Conservation (phyloP, 64 coral and sea anemone genomes). For the Actinia tenebrosa region DNA sequence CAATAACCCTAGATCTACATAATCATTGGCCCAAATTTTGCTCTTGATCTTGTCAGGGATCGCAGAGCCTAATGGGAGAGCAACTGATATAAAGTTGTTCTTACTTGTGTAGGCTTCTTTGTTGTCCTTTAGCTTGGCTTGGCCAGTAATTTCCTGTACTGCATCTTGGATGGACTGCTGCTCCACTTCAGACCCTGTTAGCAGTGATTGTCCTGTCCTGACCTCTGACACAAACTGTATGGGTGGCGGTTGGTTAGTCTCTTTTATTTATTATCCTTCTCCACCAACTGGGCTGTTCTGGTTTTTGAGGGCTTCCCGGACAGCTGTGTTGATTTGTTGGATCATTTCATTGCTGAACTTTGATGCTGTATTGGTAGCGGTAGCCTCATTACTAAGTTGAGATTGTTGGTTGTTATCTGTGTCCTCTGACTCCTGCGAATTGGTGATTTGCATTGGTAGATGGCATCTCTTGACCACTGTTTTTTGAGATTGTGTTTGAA, state of each 20-base stretch:
- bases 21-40: conserved; percentile 42
- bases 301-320: background rate
- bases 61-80: conserved; percentile 1
- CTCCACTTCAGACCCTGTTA: background rate
- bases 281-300: background rate
- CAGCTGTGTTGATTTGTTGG: background rate
- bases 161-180: background rate
- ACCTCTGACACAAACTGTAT: no score
- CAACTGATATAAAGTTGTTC: conserved; percentile 26
- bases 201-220: background rate
- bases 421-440: background rate
- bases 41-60: conserved; percentile 15
- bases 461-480: background rate
- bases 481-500: background rate
- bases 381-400: no score
- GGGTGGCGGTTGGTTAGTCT: background rate
- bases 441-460: no score
- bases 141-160: background rate
- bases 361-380: no score
- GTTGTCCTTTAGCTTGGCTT: no score
- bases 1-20: conserved; percentile 21
- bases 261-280: background rate
- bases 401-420: no score
- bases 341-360: background rate
- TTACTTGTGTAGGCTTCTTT: conserved; percentile 6